These are phyloP conservation scores for Tapirus indicus DNA, from an alignment of 2,797 vertebrate genomes.

Conservation along the genomic window DNA sequence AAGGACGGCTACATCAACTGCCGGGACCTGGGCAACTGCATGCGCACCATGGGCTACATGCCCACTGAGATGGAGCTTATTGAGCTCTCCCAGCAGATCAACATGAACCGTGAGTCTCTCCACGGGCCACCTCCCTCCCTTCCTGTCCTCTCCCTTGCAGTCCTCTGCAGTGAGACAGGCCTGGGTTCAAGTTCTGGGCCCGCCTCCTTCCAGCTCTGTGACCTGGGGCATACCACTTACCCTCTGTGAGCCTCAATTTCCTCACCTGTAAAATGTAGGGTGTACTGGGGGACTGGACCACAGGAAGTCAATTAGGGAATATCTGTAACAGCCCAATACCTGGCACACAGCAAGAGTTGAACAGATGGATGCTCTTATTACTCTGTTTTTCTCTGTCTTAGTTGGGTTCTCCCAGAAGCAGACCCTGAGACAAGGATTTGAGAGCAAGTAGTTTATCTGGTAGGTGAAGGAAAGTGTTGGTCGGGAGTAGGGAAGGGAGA, in stretches of 20 bases:
- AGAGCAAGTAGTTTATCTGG: not conserved
- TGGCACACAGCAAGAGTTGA: not conserved
- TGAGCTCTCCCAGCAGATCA: constrained; percentile 98
- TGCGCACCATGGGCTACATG: constrained; percentile 99
- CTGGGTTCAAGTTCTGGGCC: not conserved
- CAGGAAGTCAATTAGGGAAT: not conserved
- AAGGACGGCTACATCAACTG: constrained; percentile 99
- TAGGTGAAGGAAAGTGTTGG: not conserved
- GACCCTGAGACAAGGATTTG: not conserved
- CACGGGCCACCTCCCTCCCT: not conserved
- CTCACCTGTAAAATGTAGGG: not conserved
- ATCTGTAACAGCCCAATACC: not conserved
- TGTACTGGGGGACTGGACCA: not conserved
- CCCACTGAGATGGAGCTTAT: constrained; percentile 99
- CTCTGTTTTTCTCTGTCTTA: not conserved
- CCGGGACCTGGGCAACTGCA: constrained; percentile 98
- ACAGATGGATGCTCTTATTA: not conserved
- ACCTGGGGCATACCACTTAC: not conserved
- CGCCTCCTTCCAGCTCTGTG: not conserved
- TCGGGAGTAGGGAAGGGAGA: not conserved
- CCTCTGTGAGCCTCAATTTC: not conserved
- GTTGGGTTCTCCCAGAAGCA: not conserved
- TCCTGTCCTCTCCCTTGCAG: not conserved
- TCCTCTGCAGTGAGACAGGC: not conserved
- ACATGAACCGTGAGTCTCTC: constrained; percentile 96